These are phyloP conservation scores for Fratercula arctica DNA, from an alignment of 2,797 vertebrate species.

Conservation along the genomic window DNA sequence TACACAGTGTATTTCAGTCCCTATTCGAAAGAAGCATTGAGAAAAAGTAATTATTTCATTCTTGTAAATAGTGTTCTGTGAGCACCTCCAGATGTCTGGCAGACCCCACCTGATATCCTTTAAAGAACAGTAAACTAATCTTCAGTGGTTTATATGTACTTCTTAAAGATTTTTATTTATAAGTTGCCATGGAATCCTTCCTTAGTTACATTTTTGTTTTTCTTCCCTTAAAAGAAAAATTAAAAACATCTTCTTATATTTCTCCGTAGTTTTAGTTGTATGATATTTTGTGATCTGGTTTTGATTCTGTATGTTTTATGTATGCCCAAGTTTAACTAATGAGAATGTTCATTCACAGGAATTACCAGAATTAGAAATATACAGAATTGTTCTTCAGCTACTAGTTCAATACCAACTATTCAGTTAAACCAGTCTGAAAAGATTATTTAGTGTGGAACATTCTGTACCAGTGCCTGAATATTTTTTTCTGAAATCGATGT, in stretches of 20 bases:
- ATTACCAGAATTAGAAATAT: neutral
- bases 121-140: constrained; percentile 43
- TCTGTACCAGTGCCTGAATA: neutral
- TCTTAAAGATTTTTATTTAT: constrained; percentile 23
- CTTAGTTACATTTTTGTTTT: constrained; percentile 6
- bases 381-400: neutral
- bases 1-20: neutral
- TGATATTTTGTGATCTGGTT: neutral
- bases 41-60: constrained; percentile 23
- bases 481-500: constrained; percentile 1
- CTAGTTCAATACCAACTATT: neutral
- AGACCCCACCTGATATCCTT: constrained; percentile 22
- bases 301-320: neutral
- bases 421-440: neutral
- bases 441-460: neutral
- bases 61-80: neutral
- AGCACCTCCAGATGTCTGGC: constrained; percentile 41
- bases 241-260: neutral
- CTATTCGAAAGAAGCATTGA: neutral
- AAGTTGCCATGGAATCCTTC: constrained; percentile 5
- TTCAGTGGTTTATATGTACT: constrained; percentile 18
- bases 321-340: neutral
- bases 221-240: neutral
- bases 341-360: neutral
- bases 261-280: neutral